Conservation (phyloP, 2,888 invertebrate genomes). For the Oxyscelio sp. region DNA sequence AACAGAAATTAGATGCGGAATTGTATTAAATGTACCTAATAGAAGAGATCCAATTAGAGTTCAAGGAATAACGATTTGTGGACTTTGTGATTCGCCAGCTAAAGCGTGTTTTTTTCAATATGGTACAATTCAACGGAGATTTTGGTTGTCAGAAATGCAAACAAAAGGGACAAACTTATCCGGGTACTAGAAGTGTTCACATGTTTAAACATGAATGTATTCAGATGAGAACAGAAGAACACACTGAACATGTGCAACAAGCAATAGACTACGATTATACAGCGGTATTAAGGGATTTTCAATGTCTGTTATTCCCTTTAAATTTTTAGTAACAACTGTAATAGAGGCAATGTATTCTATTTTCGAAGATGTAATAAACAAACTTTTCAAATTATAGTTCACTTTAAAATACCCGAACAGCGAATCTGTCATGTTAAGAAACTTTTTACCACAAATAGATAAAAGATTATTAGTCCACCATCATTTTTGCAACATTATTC, state of each 20-base stretch:
- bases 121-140: conserved; percentile 66
- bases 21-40: neutral
- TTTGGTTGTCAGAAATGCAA: conserved; percentile 63
- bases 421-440: too few relatives aligned
- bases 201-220: conserved; percentile 25
- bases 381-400: conserved; percentile 44
- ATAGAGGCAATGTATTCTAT: conserved; percentile 64
- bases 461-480: neutral
- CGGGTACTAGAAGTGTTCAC: conserved; percentile 15
- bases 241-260: neutral
- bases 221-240: conserved; percentile 34
- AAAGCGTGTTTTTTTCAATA: conserved; percentile 63
- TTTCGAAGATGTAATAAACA: conserved; percentile 48
- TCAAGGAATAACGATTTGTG: conserved; percentile 26
- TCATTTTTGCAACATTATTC: conserved; percentile 6
- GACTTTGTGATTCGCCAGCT: conserved; percentile 51
- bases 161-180: conserved; percentile 29
- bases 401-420: too few relatives aligned
- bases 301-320: neutral
- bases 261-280: neutral
- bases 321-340: conserved; percentile 21
- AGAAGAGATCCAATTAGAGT: neutral
- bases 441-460: neutral
- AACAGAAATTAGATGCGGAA: conserved; percentile 5
- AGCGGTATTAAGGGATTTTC: conserved; percentile 28